Percentiles rank a stretch among this genome's conserved stretches.
These are phyloP conservation scores for Nyctalus aviator DNA, from an alignment of 2,797 vertebrate species.

Conservation along the genomic window DNA sequence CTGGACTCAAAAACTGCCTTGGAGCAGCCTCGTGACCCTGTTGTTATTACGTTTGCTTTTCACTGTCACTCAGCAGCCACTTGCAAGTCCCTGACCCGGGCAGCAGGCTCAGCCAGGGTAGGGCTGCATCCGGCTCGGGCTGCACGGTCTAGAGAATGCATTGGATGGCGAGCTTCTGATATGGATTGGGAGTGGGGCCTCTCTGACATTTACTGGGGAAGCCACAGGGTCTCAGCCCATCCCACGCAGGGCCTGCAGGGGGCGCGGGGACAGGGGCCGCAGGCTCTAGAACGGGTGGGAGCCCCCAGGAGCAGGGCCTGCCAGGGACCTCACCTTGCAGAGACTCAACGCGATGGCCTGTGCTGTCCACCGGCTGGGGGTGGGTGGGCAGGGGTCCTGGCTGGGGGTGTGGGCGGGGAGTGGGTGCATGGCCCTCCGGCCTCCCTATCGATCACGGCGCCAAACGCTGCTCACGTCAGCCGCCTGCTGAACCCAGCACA, in stretches of 20 bases:
- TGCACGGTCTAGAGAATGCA: neutral
- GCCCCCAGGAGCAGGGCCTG: neutral
- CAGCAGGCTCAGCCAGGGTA: neutral
- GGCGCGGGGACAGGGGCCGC: too few species aligned
- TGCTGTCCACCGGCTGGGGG: neutral
- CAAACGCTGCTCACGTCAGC: constrained; percentile 78
- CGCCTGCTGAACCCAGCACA: constrained; percentile 92
- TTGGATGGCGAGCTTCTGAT: neutral
- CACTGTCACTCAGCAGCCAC: neutral
- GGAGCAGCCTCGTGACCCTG: neutral
- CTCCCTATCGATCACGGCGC: constrained; percentile 68
- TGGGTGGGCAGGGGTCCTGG: neutral
- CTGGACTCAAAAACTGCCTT: neutral
- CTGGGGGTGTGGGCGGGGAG: neutral
- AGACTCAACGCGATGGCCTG: accelerated
- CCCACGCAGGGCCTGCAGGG: neutral
- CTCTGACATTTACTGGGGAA: neutral
- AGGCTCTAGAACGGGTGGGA: neutral
- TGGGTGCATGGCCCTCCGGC: accelerated
- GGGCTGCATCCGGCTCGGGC: neutral
- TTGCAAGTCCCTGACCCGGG: neutral
- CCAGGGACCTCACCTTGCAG: neutral
- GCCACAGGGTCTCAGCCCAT: accelerated
- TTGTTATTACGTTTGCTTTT: neutral
- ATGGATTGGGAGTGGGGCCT: neutral